Evolutionary conservation across 2,797 vertebrate species (phyloP).

Genomic region (Pampus argenteus): DNA sequence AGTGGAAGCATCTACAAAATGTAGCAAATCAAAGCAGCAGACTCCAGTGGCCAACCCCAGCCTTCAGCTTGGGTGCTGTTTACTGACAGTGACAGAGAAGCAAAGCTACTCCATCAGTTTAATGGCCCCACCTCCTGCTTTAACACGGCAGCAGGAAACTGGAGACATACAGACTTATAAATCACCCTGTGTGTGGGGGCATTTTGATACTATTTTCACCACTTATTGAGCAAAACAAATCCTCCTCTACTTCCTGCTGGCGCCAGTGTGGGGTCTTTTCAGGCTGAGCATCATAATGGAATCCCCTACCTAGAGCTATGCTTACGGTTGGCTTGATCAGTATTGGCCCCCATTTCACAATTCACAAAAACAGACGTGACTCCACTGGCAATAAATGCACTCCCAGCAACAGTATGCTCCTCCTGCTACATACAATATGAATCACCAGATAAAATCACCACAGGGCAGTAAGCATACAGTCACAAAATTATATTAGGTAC

Average conservation of each 20-base stretch:
- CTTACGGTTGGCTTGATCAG: constrained; percentile 56
- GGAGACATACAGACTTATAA: constrained; percentile 53
- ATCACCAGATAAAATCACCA: constrained; percentile 35
- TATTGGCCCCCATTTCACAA: constrained; percentile 61
- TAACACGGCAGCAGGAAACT: constrained; percentile 63
- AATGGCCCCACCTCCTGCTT: constrained; percentile 52
- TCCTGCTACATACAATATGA: constrained; percentile 54
- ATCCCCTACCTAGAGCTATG: constrained; percentile 45
- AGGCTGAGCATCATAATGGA: constrained; percentile 52
- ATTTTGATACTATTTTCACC: constrained; percentile 63
- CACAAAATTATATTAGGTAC: constrained; percentile 29
- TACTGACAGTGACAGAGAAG: constrained; percentile 69
- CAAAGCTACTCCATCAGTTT: constrained; percentile 54
- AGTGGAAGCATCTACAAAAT: constrained; percentile 24
- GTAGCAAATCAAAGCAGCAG: constrained; percentile 41
- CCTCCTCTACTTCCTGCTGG: constrained; percentile 49
- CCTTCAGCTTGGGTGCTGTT: constrained; percentile 45
- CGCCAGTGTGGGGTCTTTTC: constrained; percentile 48
- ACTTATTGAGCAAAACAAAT: constrained; percentile 66
- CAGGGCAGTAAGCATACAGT: constrained; percentile 2
- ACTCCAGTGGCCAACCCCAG: constrained; percentile 32
- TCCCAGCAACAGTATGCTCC: constrained; percentile 42
- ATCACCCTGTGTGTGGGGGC: constrained; percentile 51
- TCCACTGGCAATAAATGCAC: constrained; percentile 65
- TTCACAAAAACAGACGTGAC: constrained; percentile 63